phyloP scores from a whole-genome alignment of 2,797 vertebrate genomes.

The Cottoperca gobio region DNA sequence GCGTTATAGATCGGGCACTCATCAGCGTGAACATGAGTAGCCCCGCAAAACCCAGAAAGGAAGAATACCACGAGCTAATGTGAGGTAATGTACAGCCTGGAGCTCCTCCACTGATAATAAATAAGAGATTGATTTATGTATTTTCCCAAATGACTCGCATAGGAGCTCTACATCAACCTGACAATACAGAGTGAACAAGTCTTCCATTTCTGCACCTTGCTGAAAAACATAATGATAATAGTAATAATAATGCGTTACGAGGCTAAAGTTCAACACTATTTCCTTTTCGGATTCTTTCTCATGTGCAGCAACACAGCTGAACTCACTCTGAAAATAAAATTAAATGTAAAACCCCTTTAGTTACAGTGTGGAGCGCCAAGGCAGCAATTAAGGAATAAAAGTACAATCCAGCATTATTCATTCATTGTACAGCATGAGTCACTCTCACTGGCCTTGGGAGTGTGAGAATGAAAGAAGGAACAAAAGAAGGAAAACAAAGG shows the following conservation, averaged over 20 bases:
- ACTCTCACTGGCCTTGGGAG: slow-evolving; percentile 13
- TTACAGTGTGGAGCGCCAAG: slow-evolving; percentile 44
- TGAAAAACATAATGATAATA: no score
- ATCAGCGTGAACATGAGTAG: slow-evolving; percentile 31
- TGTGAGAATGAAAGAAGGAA: neutral
- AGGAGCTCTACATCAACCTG: slow-evolving; percentile 17
- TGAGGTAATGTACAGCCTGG: slow-evolving; percentile 39
- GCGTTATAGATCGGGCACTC: neutral
- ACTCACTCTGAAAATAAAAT: slow-evolving; percentile 24
- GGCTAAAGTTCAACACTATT: neutral
- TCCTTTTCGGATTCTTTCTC: slow-evolving; percentile 1
- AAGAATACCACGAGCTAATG: no score
- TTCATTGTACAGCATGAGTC: slow-evolving; percentile 41
- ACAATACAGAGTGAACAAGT: neutral
- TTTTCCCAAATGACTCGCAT: no score
- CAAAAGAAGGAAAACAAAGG: no score
- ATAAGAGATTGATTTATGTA: slow-evolving; percentile 35
- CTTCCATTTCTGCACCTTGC: neutral
- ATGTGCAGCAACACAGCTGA: slow-evolving; percentile 25
- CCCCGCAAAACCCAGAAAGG: slow-evolving; percentile 22
- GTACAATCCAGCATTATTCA: slow-evolving; percentile 43
- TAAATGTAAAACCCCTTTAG: slow-evolving; percentile 44
- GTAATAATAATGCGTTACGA: neutral
- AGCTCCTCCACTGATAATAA: slow-evolving; percentile 45
- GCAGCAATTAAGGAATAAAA: slow-evolving; percentile 60